Evolutionary conservation across 2,113 vertebrate genomes (phyloP), one percentile per base, ranked within the genome.

Genomic region (Hyperoodon ampullatus): DNA sequence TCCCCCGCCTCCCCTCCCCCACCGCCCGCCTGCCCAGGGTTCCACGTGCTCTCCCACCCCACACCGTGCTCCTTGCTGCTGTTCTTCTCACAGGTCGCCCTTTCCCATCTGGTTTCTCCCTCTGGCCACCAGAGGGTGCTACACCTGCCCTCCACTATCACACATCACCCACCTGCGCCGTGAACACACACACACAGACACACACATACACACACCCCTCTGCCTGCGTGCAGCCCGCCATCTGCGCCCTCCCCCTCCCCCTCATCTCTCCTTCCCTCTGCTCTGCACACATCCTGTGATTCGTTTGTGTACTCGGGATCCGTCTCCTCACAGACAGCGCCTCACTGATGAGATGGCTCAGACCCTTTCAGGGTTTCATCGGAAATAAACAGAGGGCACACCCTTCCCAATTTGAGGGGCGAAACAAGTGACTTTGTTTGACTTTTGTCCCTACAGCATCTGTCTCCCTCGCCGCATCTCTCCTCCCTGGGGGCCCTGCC

Each of bases 1-100:
- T 21, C 61, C 12, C 15, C 53, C 6, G 15, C 53, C 50, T 7
- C 8, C 7, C 12, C 6, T 5, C 9, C 24, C 9, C 24, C 0
- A 3, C 3, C 12, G 4, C 23, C 14, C 9, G 5, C 16, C 53
- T 28, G 10, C 23, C 44, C 26, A 5, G 1, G 8, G 0, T 5
- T 7, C 82, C 47, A 83, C 5, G 0, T 2, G 0, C 50, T 35
- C 39, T 53, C 18, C 35, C 30, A 4, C 16, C 1, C 68, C 65
- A 35, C 0, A 1, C 2, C 1, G 10, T 18, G 72, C 60, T 35
- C 78, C 60, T 30, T 23, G 23, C 50, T 0, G 30, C 65, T 15
- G 23, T 47, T n/a, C 55, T 66, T n/a, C 55, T 66, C 72, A 68
- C 1, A 10, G 33, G 44, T n/a, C 5, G 0, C 44, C 7, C 65